Conservation (phyloP, 2,797 vertebrate genomes). For the Zonotrichia albicollis region DNA sequence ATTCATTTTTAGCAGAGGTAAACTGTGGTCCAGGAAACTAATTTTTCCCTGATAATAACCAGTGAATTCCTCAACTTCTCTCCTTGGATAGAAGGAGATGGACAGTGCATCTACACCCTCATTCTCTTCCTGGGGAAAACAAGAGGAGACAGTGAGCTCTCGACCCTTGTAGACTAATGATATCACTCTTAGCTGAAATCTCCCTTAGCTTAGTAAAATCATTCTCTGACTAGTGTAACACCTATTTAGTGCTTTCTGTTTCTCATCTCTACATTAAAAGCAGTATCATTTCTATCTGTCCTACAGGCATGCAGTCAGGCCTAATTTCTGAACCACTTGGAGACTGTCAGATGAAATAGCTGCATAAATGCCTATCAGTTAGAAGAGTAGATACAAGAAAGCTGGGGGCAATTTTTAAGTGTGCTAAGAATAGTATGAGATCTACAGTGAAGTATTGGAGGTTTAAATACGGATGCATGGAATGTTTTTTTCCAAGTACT, state of each 20-base stretch:
- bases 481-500: background rate
- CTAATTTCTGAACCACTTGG: background rate
- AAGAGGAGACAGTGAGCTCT: background rate
- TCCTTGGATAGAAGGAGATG: background rate
- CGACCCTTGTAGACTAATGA: background rate
- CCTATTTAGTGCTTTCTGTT: background rate
- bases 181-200: background rate
- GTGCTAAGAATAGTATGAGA: background rate
- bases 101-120: background rate
- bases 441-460: background rate
- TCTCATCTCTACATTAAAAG: background rate
- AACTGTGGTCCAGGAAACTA: background rate
- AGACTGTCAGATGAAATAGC: background rate
- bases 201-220: background rate
- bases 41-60: background rate
- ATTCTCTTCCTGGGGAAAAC: background rate
- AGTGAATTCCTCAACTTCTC: background rate
- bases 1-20: background rate
- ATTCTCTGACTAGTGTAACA: background rate
- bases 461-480: background rate
- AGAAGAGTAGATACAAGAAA: background rate
- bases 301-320: background rate
- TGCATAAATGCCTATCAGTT: background rate
- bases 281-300: background rate
- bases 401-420: background rate